Evolutionary conservation across 2,797 vertebrate species (phyloP), one percentile per base, ranked within the genome.

Genomic region (Darevskia nairensis): DNA sequence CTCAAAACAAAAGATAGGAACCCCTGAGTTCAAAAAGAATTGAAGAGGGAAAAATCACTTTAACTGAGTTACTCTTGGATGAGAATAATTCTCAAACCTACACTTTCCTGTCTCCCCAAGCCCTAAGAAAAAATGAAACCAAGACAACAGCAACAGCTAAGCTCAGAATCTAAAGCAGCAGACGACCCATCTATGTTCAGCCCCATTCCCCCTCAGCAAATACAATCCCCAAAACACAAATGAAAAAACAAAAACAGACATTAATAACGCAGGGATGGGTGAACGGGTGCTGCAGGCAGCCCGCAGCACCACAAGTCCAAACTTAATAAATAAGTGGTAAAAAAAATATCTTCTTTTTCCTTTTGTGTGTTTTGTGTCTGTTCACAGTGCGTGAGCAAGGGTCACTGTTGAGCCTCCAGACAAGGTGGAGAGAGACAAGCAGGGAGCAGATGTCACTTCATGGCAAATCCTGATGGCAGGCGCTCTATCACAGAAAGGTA

Each of bases 381-480:
- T 90, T 90, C 86, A 90, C 83, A 90, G 86, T 80, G 86, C 80
- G 29, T 85, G 79, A 87, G 15, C 27, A 72, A 87, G 39, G 39
- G 35, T 81, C 68, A 55, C 74, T 35, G 74, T 69, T 71, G 15
- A 44, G 76, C 71, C 25, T 55, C 80, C 66, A 79, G 84, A 66
- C 74, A 23, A 3, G n/a, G 75, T 13, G 19, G 21, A 90, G 87
- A 64, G 83, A 89, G 44, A 90, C 64, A 92, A 92, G 23, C 46
- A 95, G 90, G 93, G 96, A 96, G 94, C 35, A 61, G 13, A 29
- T 13, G 55, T 69, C 76, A 21, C 86, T 94, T 84, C 94, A 86
- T 88, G 92, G 95, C 96, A 88, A 84, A 78, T 85, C 88, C 25
- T 59, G 15, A 10, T 17, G 87, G 89, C 27, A 64, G 90, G 17